These are phyloP conservation scores for Dione juno DNA, from an alignment of 2,888 invertebrate genomes.

Conservation along the genomic window DNA sequence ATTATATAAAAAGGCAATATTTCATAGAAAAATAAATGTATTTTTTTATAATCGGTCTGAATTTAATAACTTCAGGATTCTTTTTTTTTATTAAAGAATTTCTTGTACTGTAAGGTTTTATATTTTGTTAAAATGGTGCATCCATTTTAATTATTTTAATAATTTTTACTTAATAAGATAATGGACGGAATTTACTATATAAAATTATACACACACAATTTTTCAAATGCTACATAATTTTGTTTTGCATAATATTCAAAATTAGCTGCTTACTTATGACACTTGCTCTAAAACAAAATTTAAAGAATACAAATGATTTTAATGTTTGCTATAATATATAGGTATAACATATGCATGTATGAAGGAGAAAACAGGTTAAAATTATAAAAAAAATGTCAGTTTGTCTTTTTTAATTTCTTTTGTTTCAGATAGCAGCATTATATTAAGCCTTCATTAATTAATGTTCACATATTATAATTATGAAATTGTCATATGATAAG, in stretches of 20 bases:
- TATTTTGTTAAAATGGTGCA: not conserved
- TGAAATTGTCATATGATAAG: slow-evolving; percentile 14
- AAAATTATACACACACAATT: not conserved
- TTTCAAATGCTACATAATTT: no score
- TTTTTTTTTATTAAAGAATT: not conserved
- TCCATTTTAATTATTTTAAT: not conserved
- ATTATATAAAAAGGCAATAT: not conserved
- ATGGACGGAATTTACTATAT: slow-evolving; percentile 14
- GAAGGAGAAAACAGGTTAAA: no score
- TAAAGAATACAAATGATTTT: no score
- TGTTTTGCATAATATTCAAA: no score
- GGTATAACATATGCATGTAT: no score
- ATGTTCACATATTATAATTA: not conserved
- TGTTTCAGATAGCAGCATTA: no score
- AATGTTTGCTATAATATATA: no score
- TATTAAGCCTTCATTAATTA: no score
- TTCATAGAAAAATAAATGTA: not conserved
- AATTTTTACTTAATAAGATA: slow-evolving; percentile 1
- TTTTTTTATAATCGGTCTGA: not conserved
- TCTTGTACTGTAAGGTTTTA: slow-evolving; percentile 23
- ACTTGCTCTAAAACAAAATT: no score
- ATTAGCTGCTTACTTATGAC: no score
- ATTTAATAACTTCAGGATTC: not conserved
- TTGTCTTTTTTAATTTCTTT: no score
- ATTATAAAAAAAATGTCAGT: no score